Evolutionary conservation across 2,888 invertebrate species (phyloP), one percentile per base, ranked within the genome.

Genomic region (Drosophila nr. medialis): DNA sequence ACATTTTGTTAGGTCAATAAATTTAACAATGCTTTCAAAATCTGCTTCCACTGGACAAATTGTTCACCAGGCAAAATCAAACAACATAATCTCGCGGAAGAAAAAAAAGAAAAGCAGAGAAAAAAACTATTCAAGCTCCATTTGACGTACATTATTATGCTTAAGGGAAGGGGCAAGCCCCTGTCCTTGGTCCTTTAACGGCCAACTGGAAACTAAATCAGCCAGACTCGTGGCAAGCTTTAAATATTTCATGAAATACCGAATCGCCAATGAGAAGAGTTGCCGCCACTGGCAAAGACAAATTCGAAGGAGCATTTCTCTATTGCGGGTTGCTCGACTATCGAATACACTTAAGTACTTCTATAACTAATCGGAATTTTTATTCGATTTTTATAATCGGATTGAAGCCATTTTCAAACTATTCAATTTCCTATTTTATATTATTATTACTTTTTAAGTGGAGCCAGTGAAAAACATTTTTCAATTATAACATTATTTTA

Each of bases 221-320:
- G 66, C 45, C 67, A 61, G 63, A 50, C 64, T 63, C 64, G 58
- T 71, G 75, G 70, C 56, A 61, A 53, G 50, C 55, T 59, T 68
- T 87, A 82, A 87, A 87, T 89, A 87, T 89, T 87, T 82, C 79
- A 87, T 88, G 79, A 66, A 70, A 64, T 53, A 55, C 64, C 70
- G 68, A 82, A 82, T 75, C 75, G 69, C 54, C 78, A 72, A 79
- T 76, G 72, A 80, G 79, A 59, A 56, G 61, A 55, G 51, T 51
- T 42, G 32, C 69, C 30, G 30, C 40, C 15, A 68, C 40, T 50
- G 50, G 36, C 68, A 42, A 59, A 50, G 42, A 40, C 27, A 51
- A 53, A 58, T 32, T 29, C 49, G 6, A 38, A 21, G 21, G 18
- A 32, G 21, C 10, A 29, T 13, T 40, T 56, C 2, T 10, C 15